These are phyloP conservation scores for Australoheros facetus DNA, from an alignment of 2,797 vertebrate species.

Conservation along the genomic window DNA sequence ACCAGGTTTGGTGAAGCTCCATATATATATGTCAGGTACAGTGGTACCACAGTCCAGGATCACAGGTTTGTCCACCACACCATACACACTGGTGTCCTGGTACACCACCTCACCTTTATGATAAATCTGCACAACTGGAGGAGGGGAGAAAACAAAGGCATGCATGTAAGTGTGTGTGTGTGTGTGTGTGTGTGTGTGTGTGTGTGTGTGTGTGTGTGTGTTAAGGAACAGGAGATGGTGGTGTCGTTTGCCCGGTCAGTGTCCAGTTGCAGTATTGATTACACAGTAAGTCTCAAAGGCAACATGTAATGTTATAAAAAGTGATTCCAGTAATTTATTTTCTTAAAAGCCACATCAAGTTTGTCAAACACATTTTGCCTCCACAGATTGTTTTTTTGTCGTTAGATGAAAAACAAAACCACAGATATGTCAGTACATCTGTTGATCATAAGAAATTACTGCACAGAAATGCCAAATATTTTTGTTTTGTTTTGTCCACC, in stretches of 20 bases:
- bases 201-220: background rate
- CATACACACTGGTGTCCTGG: slow-evolving; percentile 73
- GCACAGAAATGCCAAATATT: too few species aligned
- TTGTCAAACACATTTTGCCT: background rate
- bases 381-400: too few species aligned
- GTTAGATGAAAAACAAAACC: background rate
- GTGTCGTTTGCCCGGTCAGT: slow-evolving; percentile 52
- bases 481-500: background rate
- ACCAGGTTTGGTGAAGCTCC: slow-evolving; percentile 86
- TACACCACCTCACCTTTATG: slow-evolving; percentile 73
- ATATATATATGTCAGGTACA: slow-evolving; percentile 83
- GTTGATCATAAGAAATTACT: background rate
- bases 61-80: slow-evolving; percentile 81
- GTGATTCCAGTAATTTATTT: slow-evolving; percentile 6
- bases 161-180: background rate
- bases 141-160: slow-evolving; percentile 18
- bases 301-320: slow-evolving; percentile 17
- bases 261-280: slow-evolving; percentile 67
- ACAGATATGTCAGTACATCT: background rate
- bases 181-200: background rate
- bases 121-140: slow-evolving; percentile 74
- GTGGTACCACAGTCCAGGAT: slow-evolving; percentile 81
- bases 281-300: slow-evolving; percentile 38
- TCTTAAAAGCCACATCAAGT: background rate
- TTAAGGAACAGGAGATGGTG: slow-evolving; percentile 42